Evolutionary conservation across 2,113 vertebrate species (phyloP).

Genomic region (Gadus chalcogrammus): DNA sequence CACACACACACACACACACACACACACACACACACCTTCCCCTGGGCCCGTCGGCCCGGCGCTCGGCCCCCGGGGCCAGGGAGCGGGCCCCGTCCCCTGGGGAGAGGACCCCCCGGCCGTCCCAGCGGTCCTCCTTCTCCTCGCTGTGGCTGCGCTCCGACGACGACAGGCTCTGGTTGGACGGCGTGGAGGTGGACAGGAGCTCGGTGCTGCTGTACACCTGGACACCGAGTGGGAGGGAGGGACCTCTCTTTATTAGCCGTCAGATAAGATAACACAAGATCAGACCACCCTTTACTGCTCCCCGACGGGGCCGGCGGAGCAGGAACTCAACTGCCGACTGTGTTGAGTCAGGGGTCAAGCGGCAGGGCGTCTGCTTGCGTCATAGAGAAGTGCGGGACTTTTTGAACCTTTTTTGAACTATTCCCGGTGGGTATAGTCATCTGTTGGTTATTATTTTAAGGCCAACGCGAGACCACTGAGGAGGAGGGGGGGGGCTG

Average conservation of each 20-base stretch:
- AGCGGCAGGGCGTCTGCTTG: too few species aligned
- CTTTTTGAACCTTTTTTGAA: too few species aligned
- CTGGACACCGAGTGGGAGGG: constrained; percentile 52
- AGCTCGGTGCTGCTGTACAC: constrained; percentile 95
- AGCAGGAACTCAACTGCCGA: too few species aligned
- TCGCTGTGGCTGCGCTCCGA: constrained; percentile 82
- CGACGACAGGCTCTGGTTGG: constrained; percentile 72
- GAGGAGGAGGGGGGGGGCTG: neutral
- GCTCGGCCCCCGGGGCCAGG: constrained; percentile 54
- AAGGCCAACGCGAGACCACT: too few species aligned
- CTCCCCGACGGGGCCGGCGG: too few species aligned
- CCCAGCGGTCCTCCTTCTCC: constrained; percentile 82
- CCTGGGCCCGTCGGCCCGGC: constrained; percentile 44
- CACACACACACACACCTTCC: constrained; percentile 43
- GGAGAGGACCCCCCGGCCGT: constrained; percentile 66
- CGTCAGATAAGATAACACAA: neutral
- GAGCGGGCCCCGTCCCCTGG: constrained; percentile 64
- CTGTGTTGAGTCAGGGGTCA: too few species aligned
- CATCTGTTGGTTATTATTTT: too few species aligned
- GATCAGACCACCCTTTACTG: neutral
- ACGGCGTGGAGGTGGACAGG: constrained; percentile 80
- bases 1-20: neutral
- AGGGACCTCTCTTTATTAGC: neutral
- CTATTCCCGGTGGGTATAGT: too few species aligned
- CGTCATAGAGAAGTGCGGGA: too few species aligned